Conservation (phyloP, 2,888 invertebrate genomes). For the Eristalis pertinax region DNA sequence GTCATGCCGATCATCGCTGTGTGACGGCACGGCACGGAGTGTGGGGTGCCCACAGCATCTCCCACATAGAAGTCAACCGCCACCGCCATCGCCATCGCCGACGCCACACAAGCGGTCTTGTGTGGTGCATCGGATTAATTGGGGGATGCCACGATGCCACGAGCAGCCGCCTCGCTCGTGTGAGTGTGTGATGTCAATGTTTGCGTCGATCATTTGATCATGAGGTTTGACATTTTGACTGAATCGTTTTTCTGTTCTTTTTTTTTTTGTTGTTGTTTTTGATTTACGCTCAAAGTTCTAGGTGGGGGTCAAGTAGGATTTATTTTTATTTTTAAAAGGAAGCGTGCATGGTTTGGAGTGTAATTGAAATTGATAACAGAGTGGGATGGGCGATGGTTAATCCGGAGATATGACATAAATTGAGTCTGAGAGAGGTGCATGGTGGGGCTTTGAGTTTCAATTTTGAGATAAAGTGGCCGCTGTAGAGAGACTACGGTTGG, state of each 20-base stretch:
- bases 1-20: slow-evolving; percentile 39
- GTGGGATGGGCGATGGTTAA: not conserved
- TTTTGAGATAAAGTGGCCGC: not conserved
- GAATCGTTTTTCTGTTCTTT: slow-evolving; percentile 26
- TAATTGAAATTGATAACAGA: slow-evolving; percentile 29
- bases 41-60: slow-evolving; percentile 41
- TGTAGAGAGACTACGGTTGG: too few species aligned
- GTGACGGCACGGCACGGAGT: slow-evolving; percentile 28
- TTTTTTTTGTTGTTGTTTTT: slow-evolving; percentile 17
- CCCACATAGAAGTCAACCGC: slow-evolving; percentile 37
- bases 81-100: slow-evolving; percentile 16
- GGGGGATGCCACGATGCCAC: slow-evolving; percentile 64
- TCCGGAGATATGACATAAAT: not conserved
- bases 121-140: slow-evolving; percentile 38
- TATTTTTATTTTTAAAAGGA: slow-evolving; percentile 6
- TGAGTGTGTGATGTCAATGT: slow-evolving; percentile 39
- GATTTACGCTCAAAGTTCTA: slow-evolving; percentile 63
- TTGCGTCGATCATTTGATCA: slow-evolving; percentile 68
- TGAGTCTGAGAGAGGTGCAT: not conserved
- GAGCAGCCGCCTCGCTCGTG: slow-evolving; percentile 28
- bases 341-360: not conserved
- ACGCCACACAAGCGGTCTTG: slow-evolving; percentile 59
- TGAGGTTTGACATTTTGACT: slow-evolving; percentile 58
- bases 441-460: not conserved
- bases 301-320: slow-evolving; percentile 54